Evolutionary conservation across 2,888 invertebrate species (phyloP).

Genomic region (Entomobrya proxima): DNA sequence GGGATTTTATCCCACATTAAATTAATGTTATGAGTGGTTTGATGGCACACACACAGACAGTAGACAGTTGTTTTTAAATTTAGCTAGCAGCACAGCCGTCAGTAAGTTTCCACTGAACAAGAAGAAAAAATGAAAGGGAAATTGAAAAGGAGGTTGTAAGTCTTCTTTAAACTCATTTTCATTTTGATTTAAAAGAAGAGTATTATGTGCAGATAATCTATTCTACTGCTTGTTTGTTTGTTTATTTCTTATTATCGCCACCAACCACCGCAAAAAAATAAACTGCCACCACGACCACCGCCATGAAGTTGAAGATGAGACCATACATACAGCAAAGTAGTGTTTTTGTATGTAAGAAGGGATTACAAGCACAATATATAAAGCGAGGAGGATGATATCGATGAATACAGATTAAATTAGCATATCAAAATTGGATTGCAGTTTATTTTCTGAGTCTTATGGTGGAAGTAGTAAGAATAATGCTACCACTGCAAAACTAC

Average conservation of each 20-base stretch:
- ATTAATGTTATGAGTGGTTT: slow-evolving; percentile 19
- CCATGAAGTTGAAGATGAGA: background rate
- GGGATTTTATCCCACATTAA: slow-evolving; percentile 38
- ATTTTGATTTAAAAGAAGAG: background rate
- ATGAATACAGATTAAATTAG: slow-evolving; percentile 63
- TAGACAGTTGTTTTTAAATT: no score
- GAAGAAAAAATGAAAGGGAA: slow-evolving; percentile 41
- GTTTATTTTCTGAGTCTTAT: background rate
- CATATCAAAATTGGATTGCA: slow-evolving; percentile 60
- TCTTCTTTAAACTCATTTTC: slow-evolving; percentile 2
- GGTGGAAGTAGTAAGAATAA: background rate
- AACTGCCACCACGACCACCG: background rate
- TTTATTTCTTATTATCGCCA: background rate
- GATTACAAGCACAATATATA: background rate
- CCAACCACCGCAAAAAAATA: background rate
- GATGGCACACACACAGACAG: background rate
- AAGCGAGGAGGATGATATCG: background rate
- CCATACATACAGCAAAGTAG: background rate
- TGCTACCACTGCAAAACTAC: background rate
- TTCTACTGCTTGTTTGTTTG: background rate
- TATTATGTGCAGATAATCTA: background rate
- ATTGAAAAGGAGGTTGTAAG: slow-evolving; percentile 5
- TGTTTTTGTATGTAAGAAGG: background rate
- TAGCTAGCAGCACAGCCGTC: no score
- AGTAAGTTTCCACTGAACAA: background rate